phyloP scores from a whole-genome alignment of 2,888 invertebrate genomes.

The Nomada ferruginata region DNA sequence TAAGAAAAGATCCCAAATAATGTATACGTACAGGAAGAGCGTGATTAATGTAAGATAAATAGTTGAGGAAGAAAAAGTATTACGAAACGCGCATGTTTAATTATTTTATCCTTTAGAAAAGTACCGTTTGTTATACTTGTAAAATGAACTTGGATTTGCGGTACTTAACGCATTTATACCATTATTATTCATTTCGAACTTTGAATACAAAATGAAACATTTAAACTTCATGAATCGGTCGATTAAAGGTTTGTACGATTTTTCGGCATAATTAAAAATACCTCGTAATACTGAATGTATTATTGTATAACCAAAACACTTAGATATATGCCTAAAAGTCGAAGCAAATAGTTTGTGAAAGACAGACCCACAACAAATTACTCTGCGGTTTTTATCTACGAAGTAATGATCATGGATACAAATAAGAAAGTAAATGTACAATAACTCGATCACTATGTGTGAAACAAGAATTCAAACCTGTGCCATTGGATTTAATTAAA shows the following conservation, averaged over 20 bases:
- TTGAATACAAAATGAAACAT: constrained; percentile 4
- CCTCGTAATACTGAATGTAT: constrained; percentile 14
- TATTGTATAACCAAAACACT: constrained; percentile 6
- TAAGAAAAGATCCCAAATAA: not conserved
- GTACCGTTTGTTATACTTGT: not conserved
- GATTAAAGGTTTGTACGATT: not conserved
- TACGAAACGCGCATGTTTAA: constrained; percentile 13
- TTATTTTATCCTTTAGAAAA: constrained; percentile 5
- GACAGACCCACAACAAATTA: not conserved
- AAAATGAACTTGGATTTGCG: constrained; percentile 14
- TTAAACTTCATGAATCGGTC: constrained; percentile 14
- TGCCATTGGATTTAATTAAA: constrained; percentile 34
- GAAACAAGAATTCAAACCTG: constrained; percentile 27
- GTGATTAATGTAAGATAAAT: constrained; percentile 3
- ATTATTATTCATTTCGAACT: not conserved
- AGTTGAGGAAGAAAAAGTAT: not conserved
- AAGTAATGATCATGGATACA: constrained; percentile 19
- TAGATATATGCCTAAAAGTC: constrained; percentile 1
- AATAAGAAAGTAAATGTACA: constrained; percentile 33
- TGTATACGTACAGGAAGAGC: not conserved
- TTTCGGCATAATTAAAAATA: constrained; percentile 3
- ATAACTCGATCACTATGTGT: constrained; percentile 26
- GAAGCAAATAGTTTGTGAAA: constrained; percentile 5
- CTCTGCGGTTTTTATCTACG: constrained; percentile 4
- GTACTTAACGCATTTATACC: constrained; percentile 26